Evolutionary conservation across 2,797 vertebrate species (phyloP), one percentile per base, ranked within the genome.

Genomic region (Lithobates sylvaticus): DNA sequence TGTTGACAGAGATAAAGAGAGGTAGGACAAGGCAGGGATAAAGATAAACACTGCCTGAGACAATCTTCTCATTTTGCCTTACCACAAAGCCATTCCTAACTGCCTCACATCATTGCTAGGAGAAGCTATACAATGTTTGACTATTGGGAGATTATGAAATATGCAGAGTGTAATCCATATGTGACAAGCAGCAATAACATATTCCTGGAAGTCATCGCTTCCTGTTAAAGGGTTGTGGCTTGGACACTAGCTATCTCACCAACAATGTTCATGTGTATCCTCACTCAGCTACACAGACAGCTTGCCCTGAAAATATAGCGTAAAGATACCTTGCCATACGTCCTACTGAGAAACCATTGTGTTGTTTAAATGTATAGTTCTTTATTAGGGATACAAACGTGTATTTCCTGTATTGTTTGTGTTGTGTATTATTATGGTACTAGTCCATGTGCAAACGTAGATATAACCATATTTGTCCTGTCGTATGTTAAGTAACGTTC

Each of bases 11-110:
- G 5, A 61, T 12, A 23, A 61, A 23, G 54, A 23, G 21, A 23
- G 16, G 13, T 54, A 54, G 2, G 44, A 47, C 3, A 47, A 15
- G 34, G 9, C 39, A 39, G 39, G 39, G 9, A 39, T 39, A 39
- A 39, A 18, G 16, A 54, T 54, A 54, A 61, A 61, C 21, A 61
- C 54, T 61, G 54, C 18, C 54, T 61, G 21, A 61, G 54, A 61
- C 54, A 61, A 61, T 61, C 90, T 93, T 93, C 93, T 95, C 91
- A 90, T 95, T 96, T 96, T 92, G 92, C 54, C 54, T 61, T 61
- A 61, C 54, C 21, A 61, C 54, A 61, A 23, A 61, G 54, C 54
- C 54, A 61, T 61, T 61, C 54, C 18, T 61, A 23, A 23, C 54
- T 23, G 54, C 54, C 21, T 61, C 21, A 61, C 5, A 23, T 61